Percentiles rank a stretch among this genome's conserved stretches.
Evolutionary conservation across 2,113 vertebrate genomes (phyloP).

Genomic region (Tetrao urogallus): DNA sequence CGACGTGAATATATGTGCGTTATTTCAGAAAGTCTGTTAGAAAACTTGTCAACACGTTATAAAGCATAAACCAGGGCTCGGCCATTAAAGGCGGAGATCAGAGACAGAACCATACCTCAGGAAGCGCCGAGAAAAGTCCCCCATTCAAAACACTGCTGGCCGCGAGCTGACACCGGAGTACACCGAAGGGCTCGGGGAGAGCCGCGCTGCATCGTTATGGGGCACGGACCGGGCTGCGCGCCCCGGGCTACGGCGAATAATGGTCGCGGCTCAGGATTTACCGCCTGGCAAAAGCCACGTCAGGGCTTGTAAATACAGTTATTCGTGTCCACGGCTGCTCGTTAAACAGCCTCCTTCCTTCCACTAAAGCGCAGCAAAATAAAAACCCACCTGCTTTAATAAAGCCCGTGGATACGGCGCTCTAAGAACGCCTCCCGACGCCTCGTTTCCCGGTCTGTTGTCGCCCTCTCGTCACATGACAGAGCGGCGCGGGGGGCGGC

Average conservation of each 20-base stretch:
- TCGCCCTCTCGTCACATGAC: conserved; percentile 62
- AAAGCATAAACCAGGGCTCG: conserved; percentile 80
- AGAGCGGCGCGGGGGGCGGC: background rate
- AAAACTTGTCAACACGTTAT: conserved; percentile 85
- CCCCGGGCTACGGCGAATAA: too few relatives aligned
- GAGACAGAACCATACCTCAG: conserved; percentile 72
- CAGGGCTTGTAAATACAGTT: conserved; percentile 75
- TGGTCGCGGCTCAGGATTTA: conserved; percentile 43
- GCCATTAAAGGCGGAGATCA: conserved; percentile 80
- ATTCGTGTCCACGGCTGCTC: conserved; percentile 56
- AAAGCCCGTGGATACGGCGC: conserved; percentile 72
- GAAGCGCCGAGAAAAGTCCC: conserved; percentile 75
- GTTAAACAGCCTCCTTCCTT: conserved; percentile 68
- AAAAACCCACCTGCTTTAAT: conserved; percentile 77
- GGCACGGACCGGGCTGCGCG: too few relatives aligned
- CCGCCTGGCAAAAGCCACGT: conserved; percentile 71
- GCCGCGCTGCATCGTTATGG: background rate
- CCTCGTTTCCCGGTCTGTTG: conserved; percentile 65
- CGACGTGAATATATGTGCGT: conserved; percentile 82
- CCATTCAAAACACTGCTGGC: too few relatives aligned
- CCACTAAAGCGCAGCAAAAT: conserved; percentile 54
- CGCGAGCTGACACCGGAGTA: conserved; percentile 57
- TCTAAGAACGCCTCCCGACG: conserved; percentile 64
- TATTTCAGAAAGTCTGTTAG: conserved; percentile 84
- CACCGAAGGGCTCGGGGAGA: conserved; percentile 70